Conservation (phyloP, 2,888 invertebrate genomes). For the Callyntrura guangdongensis region DNA sequence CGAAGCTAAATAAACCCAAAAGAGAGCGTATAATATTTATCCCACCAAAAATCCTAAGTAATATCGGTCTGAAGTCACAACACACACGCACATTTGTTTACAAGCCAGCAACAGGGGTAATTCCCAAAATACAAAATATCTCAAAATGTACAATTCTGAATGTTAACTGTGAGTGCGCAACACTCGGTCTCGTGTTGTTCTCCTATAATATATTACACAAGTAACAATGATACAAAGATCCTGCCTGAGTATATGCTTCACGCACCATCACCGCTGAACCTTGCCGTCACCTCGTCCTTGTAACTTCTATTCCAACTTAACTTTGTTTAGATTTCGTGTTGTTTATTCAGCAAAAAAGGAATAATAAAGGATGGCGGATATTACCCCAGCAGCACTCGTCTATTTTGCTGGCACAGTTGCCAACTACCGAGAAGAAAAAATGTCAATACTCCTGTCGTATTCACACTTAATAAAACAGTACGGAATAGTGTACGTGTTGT, state of each 20-base stretch:
- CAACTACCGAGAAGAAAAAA: slow-evolving; percentile 34
- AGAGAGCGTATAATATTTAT: background rate
- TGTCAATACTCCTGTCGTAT: slow-evolving; percentile 54
- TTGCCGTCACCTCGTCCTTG: background rate
- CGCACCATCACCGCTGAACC: background rate
- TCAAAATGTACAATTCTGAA: background rate
- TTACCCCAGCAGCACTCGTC: slow-evolving; percentile 55
- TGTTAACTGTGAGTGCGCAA: no score
- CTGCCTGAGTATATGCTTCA: background rate
- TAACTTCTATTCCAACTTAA: slow-evolving; percentile 16
- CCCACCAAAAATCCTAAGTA: slow-evolving; percentile 16
- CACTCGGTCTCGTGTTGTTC: background rate
- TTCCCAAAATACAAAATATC: slow-evolving; percentile 25
- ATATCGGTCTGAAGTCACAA: background rate
- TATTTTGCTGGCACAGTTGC: slow-evolving; percentile 40
- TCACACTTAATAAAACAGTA: slow-evolving; percentile 40
- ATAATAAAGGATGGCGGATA: slow-evolving; percentile 47
- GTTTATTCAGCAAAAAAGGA: slow-evolving; percentile 57
- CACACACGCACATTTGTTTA: slow-evolving; percentile 44
- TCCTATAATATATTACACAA: no score
- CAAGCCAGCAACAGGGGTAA: background rate
- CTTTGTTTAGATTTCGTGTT: slow-evolving; percentile 30
- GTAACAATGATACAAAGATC: slow-evolving; percentile 7
- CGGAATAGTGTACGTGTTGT: background rate
- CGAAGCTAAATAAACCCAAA: slow-evolving; percentile 29